Evolutionary conservation across 1,140 invertebrate genomes (phyloP), one percentile per base, ranked within the genome.

Genomic region (Aphelenchoides avenae): DNA sequence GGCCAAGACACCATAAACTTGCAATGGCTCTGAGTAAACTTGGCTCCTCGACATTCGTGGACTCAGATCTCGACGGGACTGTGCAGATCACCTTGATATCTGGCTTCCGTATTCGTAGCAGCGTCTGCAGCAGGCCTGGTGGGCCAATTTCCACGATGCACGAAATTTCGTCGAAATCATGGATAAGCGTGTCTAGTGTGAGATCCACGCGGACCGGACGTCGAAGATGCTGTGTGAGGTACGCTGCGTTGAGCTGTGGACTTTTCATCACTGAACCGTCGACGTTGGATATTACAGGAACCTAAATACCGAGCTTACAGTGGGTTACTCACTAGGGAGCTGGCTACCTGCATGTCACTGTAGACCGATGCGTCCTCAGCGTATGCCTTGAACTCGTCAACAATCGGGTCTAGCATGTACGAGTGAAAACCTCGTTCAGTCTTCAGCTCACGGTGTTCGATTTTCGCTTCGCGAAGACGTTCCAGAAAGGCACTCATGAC

Each of bases 71-170:
- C 24, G 49, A 40, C 40, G 31, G 51, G 5, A 44, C 9, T 51
- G 22, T 48, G 6, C 26, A 26, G 11, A 47, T 4, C 3, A 51
- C 48, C 48, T 51, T 51, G 48, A 51, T 44, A 6, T n/a, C 18
- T 11, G 11, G n/a, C 13, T 26, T 44, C 20, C 26, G n/a, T n/a
- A 27, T 31, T 27, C 40, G 20, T 26, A 62, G 26, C 24, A 62
- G 24, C 31, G 34, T 56, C 15, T 57, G 7, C 1, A 62, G 36
- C 20, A 62, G 42, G 13, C 71, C 65, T n/a, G 60, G 30, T 5
- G 70, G 70, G 3, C 70, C 70, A 30, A 73, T 60, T 52, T 73
- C 71, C 1, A 73, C 41, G 22, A 73, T 33, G 6, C 61, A 20
- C 30, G 60, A 43, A 1, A 65, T 5, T 7, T 52, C n/a, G 15